Base-by-base conservation (phyloP, 2,888 invertebrate genomes). In the Sisyra nigra region DNA sequence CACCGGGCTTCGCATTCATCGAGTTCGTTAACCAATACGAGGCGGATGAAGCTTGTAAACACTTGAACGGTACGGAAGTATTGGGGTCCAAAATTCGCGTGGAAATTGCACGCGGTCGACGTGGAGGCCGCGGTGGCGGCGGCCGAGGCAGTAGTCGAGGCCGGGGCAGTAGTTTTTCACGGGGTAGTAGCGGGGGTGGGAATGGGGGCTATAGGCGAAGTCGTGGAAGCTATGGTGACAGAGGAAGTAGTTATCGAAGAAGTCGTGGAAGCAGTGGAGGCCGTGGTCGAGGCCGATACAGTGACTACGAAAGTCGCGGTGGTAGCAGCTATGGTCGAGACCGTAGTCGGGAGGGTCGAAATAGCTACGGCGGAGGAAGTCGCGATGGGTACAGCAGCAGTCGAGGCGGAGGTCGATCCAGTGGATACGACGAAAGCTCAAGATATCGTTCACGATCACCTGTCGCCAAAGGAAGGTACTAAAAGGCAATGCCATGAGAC, bases 1-100 rank as follows among this genome's bases (percentile, higher is more conserved):
- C 91, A 52, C 89, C 89, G 52, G 89, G 91, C 57, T 92, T 91
- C 66, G 91, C 89, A 50, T 91, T 91, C 69, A 85, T 91, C 62
- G 89, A 91, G 68, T 92, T 88, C 66, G 80, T 82, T 61, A 85
- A 82, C 65, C 75, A 79, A 62, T 80, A 81, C 58, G 89, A 91
- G 66, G 91, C 91, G 32, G 86, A 88, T 61, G 79, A 83, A 57
- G 91, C 91, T 48, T 87, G 88, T 67, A 82, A 79, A 62, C 81
- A 79, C 57, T 74, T 91, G 68, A 89, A 91, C 57, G 89, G 89
- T 49, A 78, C 82, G 50, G 86, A 87, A 62, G 75, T 89, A 58
- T 69, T 87, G 68, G 89, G 89, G 53, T 81, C 84, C 53, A 87
- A 87, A 56, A 68, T 91, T 51, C 74, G 88, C 56, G 89, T 91